Percentiles rank a stretch among this genome's conserved stretches.
Conservation (phyloP, 2,113 vertebrate species). For the Pelmatolapia mariae region DNA sequence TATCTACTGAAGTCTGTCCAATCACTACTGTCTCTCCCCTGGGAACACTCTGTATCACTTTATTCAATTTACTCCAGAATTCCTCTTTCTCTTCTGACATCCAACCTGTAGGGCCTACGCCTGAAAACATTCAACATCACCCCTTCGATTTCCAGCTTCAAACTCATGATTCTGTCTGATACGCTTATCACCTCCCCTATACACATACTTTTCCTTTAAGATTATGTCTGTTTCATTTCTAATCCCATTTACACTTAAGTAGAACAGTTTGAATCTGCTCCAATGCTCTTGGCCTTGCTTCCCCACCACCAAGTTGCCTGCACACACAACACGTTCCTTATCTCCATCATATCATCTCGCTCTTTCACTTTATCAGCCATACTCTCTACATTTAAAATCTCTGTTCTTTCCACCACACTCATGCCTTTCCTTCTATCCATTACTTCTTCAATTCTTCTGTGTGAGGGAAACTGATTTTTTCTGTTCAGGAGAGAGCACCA, state of each 20-base stretch:
- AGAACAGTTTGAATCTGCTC: not conserved
- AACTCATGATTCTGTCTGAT: not conserved
- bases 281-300: not conserved
- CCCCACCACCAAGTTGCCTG: not conserved
- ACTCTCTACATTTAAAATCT: not conserved
- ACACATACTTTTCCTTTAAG: not conserved
- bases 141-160: not conserved
- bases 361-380: not conserved
- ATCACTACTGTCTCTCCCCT: not conserved
- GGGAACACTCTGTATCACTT: not conserved
- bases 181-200: not conserved
- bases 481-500: not conserved
- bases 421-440: not conserved
- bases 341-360: not conserved
- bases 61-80: not conserved
- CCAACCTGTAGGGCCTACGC: not conserved
- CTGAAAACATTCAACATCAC: not conserved
- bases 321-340: not conserved
- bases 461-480: not conserved
- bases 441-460: not conserved
- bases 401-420: not conserved
- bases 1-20: not conserved
- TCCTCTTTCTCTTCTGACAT: not conserved
- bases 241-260: not conserved
- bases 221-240: not conserved